These are phyloP conservation scores for Colaptes auratus DNA, from an alignment of 2,113 vertebrate genomes.

Conservation along the genomic window DNA sequence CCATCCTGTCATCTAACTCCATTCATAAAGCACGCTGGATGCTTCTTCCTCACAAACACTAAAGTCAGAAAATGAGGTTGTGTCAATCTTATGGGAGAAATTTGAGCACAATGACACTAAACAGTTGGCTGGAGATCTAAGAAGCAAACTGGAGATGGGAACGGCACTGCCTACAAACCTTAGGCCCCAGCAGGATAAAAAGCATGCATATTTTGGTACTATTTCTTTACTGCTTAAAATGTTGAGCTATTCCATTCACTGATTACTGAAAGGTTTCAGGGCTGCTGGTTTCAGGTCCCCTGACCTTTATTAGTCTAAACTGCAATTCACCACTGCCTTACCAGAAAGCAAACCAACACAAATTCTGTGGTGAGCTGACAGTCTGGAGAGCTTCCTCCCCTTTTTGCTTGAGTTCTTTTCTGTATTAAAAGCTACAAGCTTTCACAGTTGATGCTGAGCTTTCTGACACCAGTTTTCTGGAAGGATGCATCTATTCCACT, in stretches of 20 bases:
- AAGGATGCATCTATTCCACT: not conserved
- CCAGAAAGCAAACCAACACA: not conserved
- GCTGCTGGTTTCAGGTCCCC: not conserved
- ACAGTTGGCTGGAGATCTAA: accelerated
- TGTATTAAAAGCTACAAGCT: not conserved
- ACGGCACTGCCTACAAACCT: not conserved
- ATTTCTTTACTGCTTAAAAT: not conserved
- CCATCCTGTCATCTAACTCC: not conserved
- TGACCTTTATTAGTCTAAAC: not conserved
- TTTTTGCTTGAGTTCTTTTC: not conserved
- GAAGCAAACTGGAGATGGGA: not conserved
- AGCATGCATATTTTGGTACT: not conserved
- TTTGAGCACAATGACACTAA: not conserved
- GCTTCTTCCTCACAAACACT: not conserved
- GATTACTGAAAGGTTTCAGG: not conserved
- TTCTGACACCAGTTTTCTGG: not conserved
- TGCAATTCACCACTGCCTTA: constrained; percentile 2
- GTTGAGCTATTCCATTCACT: not conserved
- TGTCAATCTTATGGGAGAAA: not conserved
- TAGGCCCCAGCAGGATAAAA: not conserved
- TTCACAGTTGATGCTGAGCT: not conserved
- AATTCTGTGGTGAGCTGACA: not conserved
- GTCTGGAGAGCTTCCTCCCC: not conserved
- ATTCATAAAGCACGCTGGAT: not conserved
- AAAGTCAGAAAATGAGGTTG: not conserved